These are phyloP conservation scores for Azemiops feae DNA, from an alignment of 2,113 vertebrate genomes.

Conservation along the genomic window DNA sequence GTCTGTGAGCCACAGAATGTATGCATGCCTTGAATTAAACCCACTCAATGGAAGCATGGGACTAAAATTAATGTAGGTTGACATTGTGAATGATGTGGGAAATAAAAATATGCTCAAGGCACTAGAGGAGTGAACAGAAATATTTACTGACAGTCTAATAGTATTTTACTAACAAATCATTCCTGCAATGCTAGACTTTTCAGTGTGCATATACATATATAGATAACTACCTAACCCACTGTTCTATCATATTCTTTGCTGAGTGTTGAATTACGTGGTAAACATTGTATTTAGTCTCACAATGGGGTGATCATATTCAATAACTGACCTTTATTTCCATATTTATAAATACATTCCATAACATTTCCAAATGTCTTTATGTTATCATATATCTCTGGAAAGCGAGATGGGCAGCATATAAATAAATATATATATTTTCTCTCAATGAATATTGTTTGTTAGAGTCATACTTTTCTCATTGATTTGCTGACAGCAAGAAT, in stretches of 20 bases:
- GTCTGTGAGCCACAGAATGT: background rate
- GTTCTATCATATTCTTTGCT: background rate
- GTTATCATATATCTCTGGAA: background rate
- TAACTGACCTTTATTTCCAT: background rate
- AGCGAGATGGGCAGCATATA: too few species aligned
- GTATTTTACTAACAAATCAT: background rate
- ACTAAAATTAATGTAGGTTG: background rate
- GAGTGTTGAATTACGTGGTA: background rate
- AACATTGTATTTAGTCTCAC: background rate
- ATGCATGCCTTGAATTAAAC: background rate
- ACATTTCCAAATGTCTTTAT: background rate
- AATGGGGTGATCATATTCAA: background rate
- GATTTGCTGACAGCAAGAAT: background rate
- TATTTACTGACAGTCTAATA: background rate
- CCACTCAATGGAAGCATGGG: background rate
- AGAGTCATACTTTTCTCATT: background rate
- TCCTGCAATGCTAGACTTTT: background rate
- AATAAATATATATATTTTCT: too few species aligned
- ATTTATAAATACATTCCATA: background rate
- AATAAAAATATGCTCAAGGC: rapidly evolving
- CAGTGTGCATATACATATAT: background rate
- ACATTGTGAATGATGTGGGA: background rate
- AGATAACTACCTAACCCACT: background rate
- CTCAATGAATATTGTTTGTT: background rate
- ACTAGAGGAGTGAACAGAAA: background rate